Base-by-base conservation (phyloP, 1,140 invertebrate species). In the Drosophila willistoni region DNA sequence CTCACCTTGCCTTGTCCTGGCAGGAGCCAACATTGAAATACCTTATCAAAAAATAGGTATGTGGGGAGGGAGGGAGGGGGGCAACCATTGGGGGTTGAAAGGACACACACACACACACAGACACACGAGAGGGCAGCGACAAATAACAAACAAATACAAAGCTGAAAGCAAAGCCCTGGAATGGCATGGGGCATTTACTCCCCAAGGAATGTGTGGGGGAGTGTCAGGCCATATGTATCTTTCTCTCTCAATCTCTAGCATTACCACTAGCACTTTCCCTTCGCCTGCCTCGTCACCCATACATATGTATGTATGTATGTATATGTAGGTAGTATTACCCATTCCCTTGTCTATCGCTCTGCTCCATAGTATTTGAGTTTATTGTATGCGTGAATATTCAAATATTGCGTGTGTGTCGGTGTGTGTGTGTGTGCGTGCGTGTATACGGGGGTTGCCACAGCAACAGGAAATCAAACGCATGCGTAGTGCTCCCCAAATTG, bases 301-400 rank as follows among this genome's bases (percentile, higher is more conserved):
- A 0, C 7, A 29, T 7, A 29, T 29, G 29, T 29, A 7, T 29
- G 29, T 7, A 25, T 5, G 5, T 29, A 1, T 29, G 5, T 29
- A 6, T 29, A 6, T 29, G 36, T 25, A 12, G n/a, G 36, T 51
- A 57, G 60, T 61, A 66, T 77, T 79, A 73, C 14, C 44, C 44
- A 47, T 47, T 47, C 44, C 17, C 44, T 47, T 47, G 17, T 17
- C 44, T 17, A 17, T 47, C 44, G 7, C 14, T 47, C 7, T 19
- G 7, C 44, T 51, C 56, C 56, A 72, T 73, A 77, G 75, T 77
- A 74, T 74, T 69, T 61, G 68, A 87, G 83, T 89, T 87, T 87
- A 86, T 86, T 81, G 83, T 86, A 83, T 86, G 83, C 83, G 83
- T 87, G 83, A 77, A 86, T 86, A 86, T 86, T 86, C 79, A 83